Conservation (phyloP, 2,797 vertebrate genomes). For the Ptychobarbus kaznakovi region DNA sequence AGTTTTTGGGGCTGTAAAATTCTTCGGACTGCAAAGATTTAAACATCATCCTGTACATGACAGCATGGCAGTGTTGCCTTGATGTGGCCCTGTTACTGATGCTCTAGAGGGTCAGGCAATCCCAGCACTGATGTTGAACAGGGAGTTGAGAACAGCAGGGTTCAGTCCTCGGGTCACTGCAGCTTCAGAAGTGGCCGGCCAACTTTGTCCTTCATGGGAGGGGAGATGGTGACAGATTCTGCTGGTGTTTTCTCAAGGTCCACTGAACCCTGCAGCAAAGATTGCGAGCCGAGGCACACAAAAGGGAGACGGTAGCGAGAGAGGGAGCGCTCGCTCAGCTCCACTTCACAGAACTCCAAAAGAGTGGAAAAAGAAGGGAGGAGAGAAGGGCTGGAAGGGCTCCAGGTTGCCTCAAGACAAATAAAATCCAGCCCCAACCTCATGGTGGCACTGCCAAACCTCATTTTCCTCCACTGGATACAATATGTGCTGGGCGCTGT, state of each 20-base stretch:
- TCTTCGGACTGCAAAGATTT: not conserved
- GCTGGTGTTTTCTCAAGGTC: slow-evolving; percentile 81
- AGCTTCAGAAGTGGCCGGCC: slow-evolving; percentile 78
- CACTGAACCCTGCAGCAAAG: slow-evolving; percentile 78
- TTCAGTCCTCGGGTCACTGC: slow-evolving; percentile 79
- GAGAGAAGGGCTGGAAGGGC: slow-evolving; percentile 65
- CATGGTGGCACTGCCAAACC: slow-evolving; percentile 79
- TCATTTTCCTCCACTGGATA: slow-evolving; percentile 66
- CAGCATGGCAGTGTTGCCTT: slow-evolving; percentile 66
- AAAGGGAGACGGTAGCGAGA: slow-evolving; percentile 61
- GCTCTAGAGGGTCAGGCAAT: slow-evolving; percentile 75
- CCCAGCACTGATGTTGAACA: slow-evolving; percentile 74
- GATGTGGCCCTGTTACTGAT: slow-evolving; percentile 67
- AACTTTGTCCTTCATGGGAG: slow-evolving; percentile 76
- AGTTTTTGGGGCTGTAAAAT: not conserved
- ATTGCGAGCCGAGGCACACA: slow-evolving; percentile 69
- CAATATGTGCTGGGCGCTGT: slow-evolving; percentile 64
- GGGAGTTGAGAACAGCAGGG: slow-evolving; percentile 77
- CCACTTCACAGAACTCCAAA: slow-evolving; percentile 76
- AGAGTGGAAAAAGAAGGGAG: slow-evolving; percentile 59
- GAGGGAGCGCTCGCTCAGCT: slow-evolving; percentile 72
- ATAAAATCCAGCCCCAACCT: slow-evolving; percentile 74
- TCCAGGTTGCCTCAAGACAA: slow-evolving; percentile 71
- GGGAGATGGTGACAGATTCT: slow-evolving; percentile 75
- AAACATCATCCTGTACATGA: slow-evolving; percentile 55